These are phyloP conservation scores for Cinclus cinclus DNA, from an alignment of 2,113 vertebrate genomes.

Conservation along the genomic window DNA sequence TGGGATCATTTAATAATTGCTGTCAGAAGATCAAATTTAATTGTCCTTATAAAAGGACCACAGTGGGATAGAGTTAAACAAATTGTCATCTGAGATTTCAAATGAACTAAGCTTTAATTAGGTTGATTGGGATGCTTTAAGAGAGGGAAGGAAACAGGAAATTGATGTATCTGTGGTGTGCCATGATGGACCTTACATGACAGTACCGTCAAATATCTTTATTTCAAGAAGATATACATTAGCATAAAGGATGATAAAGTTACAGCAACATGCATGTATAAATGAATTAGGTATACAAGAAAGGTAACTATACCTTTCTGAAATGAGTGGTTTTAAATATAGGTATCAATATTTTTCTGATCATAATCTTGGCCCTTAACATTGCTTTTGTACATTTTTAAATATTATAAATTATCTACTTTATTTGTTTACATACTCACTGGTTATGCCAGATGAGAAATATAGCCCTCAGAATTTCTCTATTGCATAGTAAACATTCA, in stretches of 20 bases:
- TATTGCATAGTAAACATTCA: background rate
- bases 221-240: constrained; percentile 44
- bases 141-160: constrained; percentile 79
- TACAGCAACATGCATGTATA: background rate
- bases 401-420: background rate
- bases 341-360: background rate
- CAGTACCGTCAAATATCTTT: constrained; percentile 63
- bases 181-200: constrained; percentile 62
- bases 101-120: constrained; percentile 99
- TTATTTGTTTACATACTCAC: background rate
- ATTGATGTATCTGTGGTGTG: constrained; percentile 78
- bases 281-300: background rate
- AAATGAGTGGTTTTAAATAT: background rate
- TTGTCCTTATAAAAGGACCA: constrained; percentile 95
- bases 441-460: background rate
- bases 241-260: background rate
- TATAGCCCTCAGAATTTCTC: background rate
- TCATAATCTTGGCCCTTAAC: background rate
- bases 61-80: constrained; percentile 97
- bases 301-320: background rate
- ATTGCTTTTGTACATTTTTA: background rate
- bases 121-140: constrained; percentile 93
- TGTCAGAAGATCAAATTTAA: constrained; percentile 99
- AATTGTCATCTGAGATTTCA: constrained; percentile 98
- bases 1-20: constrained; percentile 99